Conservation (phyloP, 2,888 invertebrate species). For the Leptinotarsa juncta region DNA sequence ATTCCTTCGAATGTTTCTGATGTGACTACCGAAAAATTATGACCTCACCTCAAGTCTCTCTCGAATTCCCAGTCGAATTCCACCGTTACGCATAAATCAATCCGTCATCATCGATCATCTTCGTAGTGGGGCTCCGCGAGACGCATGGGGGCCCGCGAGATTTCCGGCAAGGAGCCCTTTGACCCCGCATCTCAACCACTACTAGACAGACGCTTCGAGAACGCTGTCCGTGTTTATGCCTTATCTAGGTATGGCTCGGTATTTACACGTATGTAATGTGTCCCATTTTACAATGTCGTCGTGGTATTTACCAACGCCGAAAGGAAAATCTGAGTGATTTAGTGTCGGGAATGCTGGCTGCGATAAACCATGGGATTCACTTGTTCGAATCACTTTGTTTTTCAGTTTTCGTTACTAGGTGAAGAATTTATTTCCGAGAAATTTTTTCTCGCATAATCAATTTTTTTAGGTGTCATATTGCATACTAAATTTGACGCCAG, state of each 20-base stretch:
- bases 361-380: conserved; percentile 18
- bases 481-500: too few species aligned
- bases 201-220: conserved; percentile 12
- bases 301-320: conserved; percentile 32
- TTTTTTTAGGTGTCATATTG: too few species aligned
- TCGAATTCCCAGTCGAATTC: conserved; percentile 51
- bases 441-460: neutral
- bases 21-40: conserved; percentile 20
- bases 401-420: neutral
- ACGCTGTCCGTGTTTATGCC: conserved; percentile 27
- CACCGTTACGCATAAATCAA: conserved; percentile 58
- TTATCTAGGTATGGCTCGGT: conserved; percentile 35
- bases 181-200: conserved; percentile 33
- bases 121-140: conserved; percentile 44
- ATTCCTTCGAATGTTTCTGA: neutral
- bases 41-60: conserved; percentile 21
- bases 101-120: conserved; percentile 58
- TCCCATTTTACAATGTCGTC: conserved; percentile 37
- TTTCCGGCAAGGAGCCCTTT: conserved; percentile 50
- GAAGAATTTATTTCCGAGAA: neutral
- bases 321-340: conserved; percentile 36
- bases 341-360: conserved; percentile 14
- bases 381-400: neutral
- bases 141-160: conserved; percentile 39
- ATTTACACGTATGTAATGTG: conserved; percentile 37